Evolutionary conservation across 1,140 invertebrate genomes (phyloP).

Genomic region (Philopotamus ludificatus): DNA sequence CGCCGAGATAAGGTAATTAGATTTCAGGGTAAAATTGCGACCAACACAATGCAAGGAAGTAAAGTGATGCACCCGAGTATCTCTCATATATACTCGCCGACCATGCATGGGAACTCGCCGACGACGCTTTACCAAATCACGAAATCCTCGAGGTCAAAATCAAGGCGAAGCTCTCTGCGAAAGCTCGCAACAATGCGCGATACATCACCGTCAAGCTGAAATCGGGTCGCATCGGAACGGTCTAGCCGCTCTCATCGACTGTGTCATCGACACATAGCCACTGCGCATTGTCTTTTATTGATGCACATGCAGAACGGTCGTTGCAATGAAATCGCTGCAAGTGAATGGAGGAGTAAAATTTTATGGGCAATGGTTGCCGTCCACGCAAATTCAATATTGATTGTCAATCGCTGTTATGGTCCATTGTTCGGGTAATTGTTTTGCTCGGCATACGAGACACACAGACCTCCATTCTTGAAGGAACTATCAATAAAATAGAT

Average conservation of each 20-base stretch:
- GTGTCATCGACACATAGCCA: too few relatives aligned
- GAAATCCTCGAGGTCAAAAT: neutral
- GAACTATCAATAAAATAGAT: too few relatives aligned
- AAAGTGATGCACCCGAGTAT: neutral
- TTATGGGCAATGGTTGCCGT: constrained; percentile 20
- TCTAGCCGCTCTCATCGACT: too few relatives aligned
- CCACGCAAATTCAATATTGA: constrained; percentile 29
- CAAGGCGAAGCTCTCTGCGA: too few relatives aligned
- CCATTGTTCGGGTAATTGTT: constrained; percentile 14
- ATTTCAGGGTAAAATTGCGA: constrained; percentile 12
- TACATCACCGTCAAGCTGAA: too few relatives aligned
- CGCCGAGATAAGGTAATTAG: constrained; percentile 23
- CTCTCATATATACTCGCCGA: neutral
- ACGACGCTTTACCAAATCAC: neutral
- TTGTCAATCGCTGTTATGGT: constrained; percentile 27
- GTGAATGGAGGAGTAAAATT: constrained; percentile 16
- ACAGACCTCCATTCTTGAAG: neutral
- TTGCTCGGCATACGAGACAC: neutral
- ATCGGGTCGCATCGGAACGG: neutral
- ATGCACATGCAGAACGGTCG: neutral
- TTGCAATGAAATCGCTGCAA: constrained; percentile 14
- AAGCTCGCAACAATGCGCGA: too few relatives aligned
- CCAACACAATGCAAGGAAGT: constrained; percentile 25
- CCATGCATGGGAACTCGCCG: neutral
- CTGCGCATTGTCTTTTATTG: too few relatives aligned